Evolutionary conservation across 1,140 invertebrate genomes (phyloP).

Genomic region (Cecropterus lyciades): DNA sequence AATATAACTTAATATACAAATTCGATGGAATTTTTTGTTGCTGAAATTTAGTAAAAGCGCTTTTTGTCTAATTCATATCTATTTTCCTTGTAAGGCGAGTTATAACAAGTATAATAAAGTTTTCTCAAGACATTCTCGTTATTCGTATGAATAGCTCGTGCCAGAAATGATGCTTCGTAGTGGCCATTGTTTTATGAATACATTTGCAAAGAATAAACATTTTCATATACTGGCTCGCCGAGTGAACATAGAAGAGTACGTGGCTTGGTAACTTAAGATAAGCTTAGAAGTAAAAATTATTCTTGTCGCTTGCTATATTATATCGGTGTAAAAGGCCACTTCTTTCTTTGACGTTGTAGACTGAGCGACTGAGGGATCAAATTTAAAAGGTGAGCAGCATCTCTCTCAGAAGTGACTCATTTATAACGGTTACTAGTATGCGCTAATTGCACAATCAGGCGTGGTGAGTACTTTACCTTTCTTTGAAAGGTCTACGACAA

Average conservation of each 20-base stretch:
- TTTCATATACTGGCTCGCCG: background rate
- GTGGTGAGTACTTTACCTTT: too few relatives aligned
- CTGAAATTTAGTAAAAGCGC: background rate
- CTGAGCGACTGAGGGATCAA: too few relatives aligned
- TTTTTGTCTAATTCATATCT: background rate
- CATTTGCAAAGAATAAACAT: slow-evolving; percentile 10
- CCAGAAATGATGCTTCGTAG: slow-evolving; percentile 11
- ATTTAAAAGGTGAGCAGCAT: too few relatives aligned
- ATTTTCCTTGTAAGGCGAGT: background rate
- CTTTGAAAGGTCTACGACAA: too few relatives aligned
- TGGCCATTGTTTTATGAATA: slow-evolving; percentile 20
- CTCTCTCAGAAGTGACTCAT: too few relatives aligned
- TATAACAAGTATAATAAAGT: slow-evolving; percentile 15
- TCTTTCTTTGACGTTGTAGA: too few relatives aligned
- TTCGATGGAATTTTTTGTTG: background rate
- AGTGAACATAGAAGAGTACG: background rate
- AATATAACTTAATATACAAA: too few relatives aligned
- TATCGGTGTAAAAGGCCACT: too few relatives aligned
- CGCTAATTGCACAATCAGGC: too few relatives aligned
- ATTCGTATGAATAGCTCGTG: slow-evolving; percentile 15
- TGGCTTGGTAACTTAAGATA: background rate
- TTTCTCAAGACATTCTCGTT: slow-evolving; percentile 13
- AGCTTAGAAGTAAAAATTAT: background rate
- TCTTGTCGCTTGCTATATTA: too few relatives aligned
- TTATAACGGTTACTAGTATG: too few relatives aligned